Evolutionary conservation across 1,140 invertebrate species (phyloP).

Genomic region (Calycopis cecrops): DNA sequence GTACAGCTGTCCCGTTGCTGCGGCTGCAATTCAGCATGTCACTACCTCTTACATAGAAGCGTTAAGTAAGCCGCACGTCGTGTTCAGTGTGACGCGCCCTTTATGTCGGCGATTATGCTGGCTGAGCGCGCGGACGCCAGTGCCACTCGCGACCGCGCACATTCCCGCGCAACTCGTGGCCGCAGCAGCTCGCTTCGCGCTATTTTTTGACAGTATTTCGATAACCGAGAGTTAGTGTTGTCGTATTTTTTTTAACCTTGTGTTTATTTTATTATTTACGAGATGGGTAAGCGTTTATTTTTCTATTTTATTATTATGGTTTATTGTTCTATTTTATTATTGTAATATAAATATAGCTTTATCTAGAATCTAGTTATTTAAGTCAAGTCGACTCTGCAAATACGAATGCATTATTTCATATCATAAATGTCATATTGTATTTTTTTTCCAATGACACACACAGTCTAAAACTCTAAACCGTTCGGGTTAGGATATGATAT

Average conservation of each 20-base stretch:
- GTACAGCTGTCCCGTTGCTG: too few relatives aligned
- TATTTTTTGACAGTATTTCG: slow-evolving; percentile 22
- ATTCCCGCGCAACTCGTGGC: slow-evolving; percentile 18
- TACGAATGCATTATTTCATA: too few relatives aligned
- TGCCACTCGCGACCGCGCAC: slow-evolving; percentile 3
- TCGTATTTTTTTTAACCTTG: background rate
- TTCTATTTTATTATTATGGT: background rate
- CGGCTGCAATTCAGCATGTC: too few relatives aligned
- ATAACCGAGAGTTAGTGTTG: background rate
- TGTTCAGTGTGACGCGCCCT: background rate
- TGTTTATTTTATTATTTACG: background rate
- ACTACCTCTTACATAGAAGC: too few relatives aligned
- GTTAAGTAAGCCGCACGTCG: background rate
- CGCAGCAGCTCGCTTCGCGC: slow-evolving; percentile 25
- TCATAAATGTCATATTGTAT: too few relatives aligned
- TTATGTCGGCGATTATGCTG: background rate
- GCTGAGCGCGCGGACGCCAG: too few relatives aligned
- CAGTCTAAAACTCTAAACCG: too few relatives aligned
- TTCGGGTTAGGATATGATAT: too few relatives aligned
- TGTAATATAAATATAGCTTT: too few relatives aligned
- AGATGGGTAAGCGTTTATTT: background rate
- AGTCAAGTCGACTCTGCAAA: too few relatives aligned
- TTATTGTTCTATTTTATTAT: background rate
- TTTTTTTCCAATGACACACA: too few relatives aligned
- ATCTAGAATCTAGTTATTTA: too few relatives aligned